A percentile compares a stretch with the other conserved stretches of the same genome.
These are phyloP conservation scores for Megathymus violae DNA, from an alignment of 1,140 invertebrate genomes.

Conservation along the genomic window DNA sequence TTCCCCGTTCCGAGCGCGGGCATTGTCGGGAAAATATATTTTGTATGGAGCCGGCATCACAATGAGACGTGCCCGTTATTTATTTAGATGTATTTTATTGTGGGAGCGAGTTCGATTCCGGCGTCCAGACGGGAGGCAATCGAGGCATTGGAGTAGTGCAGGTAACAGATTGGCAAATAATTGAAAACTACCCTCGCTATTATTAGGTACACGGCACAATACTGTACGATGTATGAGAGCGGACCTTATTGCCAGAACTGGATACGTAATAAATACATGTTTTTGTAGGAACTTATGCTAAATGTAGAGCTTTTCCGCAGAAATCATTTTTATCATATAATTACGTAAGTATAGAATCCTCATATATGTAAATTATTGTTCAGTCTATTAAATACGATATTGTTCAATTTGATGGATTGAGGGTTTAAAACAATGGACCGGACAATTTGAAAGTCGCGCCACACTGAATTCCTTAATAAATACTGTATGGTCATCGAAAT, in stretches of 20 bases:
- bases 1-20: slow-evolving; percentile 44
- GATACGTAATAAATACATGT: slow-evolving; percentile 15
- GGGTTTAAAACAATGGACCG: too few relatives aligned
- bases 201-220: slow-evolving; percentile 46
- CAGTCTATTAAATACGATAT: too few relatives aligned
- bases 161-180: slow-evolving; percentile 68
- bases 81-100: slow-evolving; percentile 69
- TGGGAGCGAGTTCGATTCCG: slow-evolving; percentile 60
- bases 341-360: too few relatives aligned
- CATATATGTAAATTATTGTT: too few relatives aligned
- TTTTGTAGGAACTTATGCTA: background rate
- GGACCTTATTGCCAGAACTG: slow-evolving; percentile 1
- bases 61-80: slow-evolving; percentile 68
- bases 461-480: too few relatives aligned
- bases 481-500: too few relatives aligned
- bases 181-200: slow-evolving; percentile 59
- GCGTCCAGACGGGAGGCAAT: slow-evolving; percentile 60
- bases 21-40: slow-evolving; percentile 68
- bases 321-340: too few relatives aligned
- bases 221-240: slow-evolving; percentile 32
- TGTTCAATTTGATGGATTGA: too few relatives aligned
- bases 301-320: too few relatives aligned
- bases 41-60: slow-evolving; percentile 61
- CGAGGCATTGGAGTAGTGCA: slow-evolving; percentile 48
- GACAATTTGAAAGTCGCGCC: too few relatives aligned